phyloP scores from a whole-genome alignment of 2,888 invertebrate genomes.

The Drosophila phalerata region DNA sequence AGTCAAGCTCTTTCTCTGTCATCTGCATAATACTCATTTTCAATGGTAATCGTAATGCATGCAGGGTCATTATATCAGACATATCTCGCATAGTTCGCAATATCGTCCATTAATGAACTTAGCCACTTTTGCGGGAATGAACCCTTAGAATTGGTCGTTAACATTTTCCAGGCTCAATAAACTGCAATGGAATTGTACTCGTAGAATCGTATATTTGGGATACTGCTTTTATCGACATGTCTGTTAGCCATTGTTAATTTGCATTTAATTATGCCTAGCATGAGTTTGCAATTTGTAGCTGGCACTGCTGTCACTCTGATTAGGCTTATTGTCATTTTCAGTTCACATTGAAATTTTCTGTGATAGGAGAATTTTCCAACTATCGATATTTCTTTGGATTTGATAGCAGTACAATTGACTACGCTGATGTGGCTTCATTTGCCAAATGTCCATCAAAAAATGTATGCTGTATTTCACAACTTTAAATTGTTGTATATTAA shows the following conservation, averaged over 20 bases:
- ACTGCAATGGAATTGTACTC: background rate
- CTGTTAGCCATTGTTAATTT: conserved; percentile 49
- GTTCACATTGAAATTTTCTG: conserved; percentile 88
- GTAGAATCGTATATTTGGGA: conserved; percentile 1
- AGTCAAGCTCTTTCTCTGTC: conserved; percentile 5
- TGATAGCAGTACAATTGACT: background rate
- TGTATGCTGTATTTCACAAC: background rate
- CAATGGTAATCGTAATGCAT: conserved; percentile 39
- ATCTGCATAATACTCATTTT: conserved; percentile 21
- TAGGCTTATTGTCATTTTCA: conserved; percentile 89
- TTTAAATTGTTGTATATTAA: background rate
- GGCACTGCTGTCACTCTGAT: conserved; percentile 91
- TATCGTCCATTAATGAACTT: conserved; percentile 30
- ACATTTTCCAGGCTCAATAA: conserved; percentile 6
- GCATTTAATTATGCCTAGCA: conserved; percentile 60
- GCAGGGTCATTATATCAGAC: conserved; percentile 22
- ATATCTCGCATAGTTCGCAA: background rate
- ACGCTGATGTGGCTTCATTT: background rate
- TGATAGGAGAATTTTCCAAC: conserved; percentile 85
- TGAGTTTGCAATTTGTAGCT: conserved; percentile 87
- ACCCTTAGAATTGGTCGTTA: background rate
- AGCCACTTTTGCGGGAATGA: conserved; percentile 11
- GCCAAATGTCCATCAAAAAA: background rate
- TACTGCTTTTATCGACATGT: conserved; percentile 13
- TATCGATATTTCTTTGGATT: background rate